Evolutionary conservation across 37 sponge, comb jelly and placozoan species (phyloP).

Genomic region (Mnemiopsis leidyi): DNA sequence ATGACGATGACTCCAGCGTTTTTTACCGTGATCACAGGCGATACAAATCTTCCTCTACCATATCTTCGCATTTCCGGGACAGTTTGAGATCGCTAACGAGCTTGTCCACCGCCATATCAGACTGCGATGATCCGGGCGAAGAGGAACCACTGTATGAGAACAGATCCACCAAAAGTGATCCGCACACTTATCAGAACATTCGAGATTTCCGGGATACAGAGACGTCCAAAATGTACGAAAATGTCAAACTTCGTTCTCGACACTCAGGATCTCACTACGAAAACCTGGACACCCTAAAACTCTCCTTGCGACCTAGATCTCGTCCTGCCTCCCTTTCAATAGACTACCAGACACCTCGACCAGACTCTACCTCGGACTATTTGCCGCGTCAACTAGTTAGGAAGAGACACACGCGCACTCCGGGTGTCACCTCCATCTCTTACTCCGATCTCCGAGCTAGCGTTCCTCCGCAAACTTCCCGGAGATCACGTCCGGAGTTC

Average conservation of each 20-base stretch:
- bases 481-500: neutral
- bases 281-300: neutral
- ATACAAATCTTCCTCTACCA: neutral
- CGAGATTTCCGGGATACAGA: neutral
- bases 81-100: neutral
- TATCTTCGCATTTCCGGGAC: neutral
- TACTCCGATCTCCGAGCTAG: neutral
- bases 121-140: neutral
- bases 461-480: neutral
- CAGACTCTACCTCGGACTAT: neutral
- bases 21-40: neutral
- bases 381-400: neutral
- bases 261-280: neutral
- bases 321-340: neutral
- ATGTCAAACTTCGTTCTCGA: neutral
- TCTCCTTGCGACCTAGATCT: neutral
- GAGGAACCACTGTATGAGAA: neutral
- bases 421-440: neutral
- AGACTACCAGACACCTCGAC: neutral
- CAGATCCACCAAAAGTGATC: neutral
- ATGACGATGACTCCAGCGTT: neutral
- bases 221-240: neutral
- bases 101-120: neutral
- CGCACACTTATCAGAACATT: neutral
- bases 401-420: neutral